Conservation (phyloP, 2,888 invertebrate species). For the Epsilonema sp. region DNA sequence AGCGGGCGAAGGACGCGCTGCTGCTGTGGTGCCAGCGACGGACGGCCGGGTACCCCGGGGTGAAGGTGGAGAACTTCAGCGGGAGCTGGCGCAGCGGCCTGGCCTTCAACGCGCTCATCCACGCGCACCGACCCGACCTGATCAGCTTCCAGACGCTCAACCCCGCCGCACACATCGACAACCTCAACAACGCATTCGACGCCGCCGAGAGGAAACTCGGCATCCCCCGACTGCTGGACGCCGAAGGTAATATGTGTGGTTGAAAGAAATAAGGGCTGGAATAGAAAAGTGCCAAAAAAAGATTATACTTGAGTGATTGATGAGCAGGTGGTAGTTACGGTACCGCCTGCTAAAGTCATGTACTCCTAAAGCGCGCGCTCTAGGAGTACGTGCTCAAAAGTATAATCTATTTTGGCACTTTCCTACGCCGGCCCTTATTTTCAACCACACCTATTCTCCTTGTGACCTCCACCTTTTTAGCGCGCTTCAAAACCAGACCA, state of each 20-base stretch:
- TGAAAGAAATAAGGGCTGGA: too few species aligned
- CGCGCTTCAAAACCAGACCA: too few species aligned
- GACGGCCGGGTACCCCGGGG: constrained; percentile 59
- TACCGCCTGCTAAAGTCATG: too few species aligned
- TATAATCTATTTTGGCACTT: too few species aligned
- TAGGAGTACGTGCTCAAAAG: too few species aligned
- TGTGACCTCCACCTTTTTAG: too few species aligned
- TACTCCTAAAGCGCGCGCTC: too few species aligned
- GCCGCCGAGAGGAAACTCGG: constrained; percentile 77
- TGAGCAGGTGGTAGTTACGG: too few species aligned
- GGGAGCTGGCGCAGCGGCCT: constrained; percentile 87
- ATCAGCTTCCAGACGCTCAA: constrained; percentile 48
- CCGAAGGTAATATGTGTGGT: constrained; percentile 64
- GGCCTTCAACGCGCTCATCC: constrained; percentile 94
- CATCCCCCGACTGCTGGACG: constrained; percentile 69
- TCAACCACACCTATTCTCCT: too few species aligned
- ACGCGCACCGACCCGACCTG: constrained; percentile 84
- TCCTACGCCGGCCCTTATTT: too few species aligned
- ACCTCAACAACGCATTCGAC: constrained; percentile 91
- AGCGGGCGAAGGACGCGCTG: constrained; percentile 92
- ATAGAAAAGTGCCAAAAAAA: too few species aligned
- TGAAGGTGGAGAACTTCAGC: constrained; percentile 37
- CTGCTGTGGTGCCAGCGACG: constrained; percentile 95
- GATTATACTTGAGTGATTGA: too few species aligned
- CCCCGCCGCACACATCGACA: constrained; percentile 65